Evolutionary conservation across 2,797 vertebrate genomes (phyloP).

Genomic region (Acanthurus leucopareius): DNA sequence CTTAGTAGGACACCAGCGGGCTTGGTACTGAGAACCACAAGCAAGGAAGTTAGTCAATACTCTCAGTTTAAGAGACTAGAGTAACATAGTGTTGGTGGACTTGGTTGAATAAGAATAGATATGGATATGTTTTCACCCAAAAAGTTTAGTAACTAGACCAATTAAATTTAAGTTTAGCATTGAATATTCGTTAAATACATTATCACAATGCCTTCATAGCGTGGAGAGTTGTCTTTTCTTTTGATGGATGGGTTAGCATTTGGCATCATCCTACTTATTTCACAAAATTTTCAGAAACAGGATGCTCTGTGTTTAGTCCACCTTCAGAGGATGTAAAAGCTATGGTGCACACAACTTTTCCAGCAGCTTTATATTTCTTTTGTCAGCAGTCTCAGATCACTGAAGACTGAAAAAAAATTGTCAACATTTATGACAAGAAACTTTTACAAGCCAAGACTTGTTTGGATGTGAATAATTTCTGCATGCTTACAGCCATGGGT

Average conservation of each 20-base stretch:
- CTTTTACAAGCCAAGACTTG: slow-evolving; percentile 57
- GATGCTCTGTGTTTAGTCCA: slow-evolving; percentile 22
- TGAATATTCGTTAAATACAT: not conserved
- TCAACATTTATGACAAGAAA: slow-evolving; percentile 7
- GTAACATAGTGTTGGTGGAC: not conserved
- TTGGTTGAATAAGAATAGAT: not conserved
- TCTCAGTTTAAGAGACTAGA: not conserved
- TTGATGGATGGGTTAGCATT: not conserved
- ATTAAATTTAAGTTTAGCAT: not conserved
- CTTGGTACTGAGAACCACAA: not conserved
- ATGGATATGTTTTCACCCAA: not conserved
- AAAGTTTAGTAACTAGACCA: not conserved
- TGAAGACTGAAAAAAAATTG: not conserved
- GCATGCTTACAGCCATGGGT: slow-evolving; percentile 23
- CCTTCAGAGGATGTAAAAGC: slow-evolving; percentile 24
- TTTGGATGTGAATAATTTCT: slow-evolving; percentile 53
- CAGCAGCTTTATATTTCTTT: slow-evolving; percentile 29
- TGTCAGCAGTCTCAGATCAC: slow-evolving; percentile 22
- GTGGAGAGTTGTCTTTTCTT: not conserved
- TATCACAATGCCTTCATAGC: not conserved
- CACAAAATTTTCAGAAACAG: not conserved
- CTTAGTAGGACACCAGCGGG: not conserved
- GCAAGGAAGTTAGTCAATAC: not conserved
- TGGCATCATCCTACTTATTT: not conserved
- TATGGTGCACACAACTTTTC: slow-evolving; percentile 19